A percentile compares a stretch with the other conserved stretches of the same genome.
These are phyloP conservation scores for Loris lydekkerianus DNA, from an alignment of 2,797 vertebrate species.

Conservation along the genomic window DNA sequence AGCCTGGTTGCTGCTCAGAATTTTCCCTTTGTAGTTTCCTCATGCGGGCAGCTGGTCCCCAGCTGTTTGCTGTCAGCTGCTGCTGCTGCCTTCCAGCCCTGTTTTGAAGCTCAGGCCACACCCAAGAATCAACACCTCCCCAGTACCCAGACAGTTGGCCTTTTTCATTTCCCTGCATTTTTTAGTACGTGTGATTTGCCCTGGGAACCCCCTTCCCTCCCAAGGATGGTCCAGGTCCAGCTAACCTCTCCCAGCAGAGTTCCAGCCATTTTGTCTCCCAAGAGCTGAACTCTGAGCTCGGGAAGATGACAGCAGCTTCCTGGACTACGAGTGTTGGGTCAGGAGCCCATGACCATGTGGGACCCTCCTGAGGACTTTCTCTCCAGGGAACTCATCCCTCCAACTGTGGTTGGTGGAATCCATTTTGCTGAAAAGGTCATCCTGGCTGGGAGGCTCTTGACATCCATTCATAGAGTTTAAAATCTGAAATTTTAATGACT, in stretches of 20 bases:
- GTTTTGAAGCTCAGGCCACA: neutral
- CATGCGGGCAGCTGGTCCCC: neutral
- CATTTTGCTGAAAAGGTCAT: neutral
- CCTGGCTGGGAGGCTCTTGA: neutral
- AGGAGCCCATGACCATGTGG: no score
- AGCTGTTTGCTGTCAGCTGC: slow-evolving; percentile 21
- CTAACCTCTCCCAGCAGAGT: neutral
- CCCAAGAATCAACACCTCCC: neutral
- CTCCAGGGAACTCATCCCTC: neutral
- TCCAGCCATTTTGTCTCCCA: neutral
- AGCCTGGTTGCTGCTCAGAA: neutral
- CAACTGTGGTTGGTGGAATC: neutral
- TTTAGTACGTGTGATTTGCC: neutral
- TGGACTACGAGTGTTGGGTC: rapidly evolving
- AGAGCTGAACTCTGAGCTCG: neutral
- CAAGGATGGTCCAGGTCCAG: no score
- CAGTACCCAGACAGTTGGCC: neutral
- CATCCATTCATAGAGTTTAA: neutral
- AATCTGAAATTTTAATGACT: neutral
- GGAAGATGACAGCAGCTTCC: neutral
- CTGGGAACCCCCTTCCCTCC: neutral
- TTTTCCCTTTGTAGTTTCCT: slow-evolving; percentile 34
- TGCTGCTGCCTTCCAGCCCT: neutral
- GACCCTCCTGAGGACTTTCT: neutral
- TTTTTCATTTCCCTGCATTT: neutral